Evolutionary conservation across 2,113 vertebrate species (phyloP), one percentile per base, ranked within the genome.

Genomic region (Vanacampus margaritifer): DNA sequence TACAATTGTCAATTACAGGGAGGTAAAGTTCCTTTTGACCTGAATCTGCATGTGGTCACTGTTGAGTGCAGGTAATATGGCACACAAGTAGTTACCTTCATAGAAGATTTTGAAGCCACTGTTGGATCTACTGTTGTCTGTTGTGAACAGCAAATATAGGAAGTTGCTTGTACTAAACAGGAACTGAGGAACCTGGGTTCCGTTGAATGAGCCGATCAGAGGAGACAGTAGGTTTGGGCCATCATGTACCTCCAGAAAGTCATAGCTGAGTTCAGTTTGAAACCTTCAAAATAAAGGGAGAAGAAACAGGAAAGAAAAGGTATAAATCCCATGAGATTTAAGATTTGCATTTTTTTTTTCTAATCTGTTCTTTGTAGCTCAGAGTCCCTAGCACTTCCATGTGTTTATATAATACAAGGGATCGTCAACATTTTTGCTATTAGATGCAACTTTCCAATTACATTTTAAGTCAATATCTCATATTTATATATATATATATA

Each of bases 91-190:
- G 14, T 88, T 37, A 98, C 97, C 96, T 92, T 98, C 95, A 81
- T 98, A 99, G 77, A 95, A 96, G 89, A 99, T 96, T 89, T 97
- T 98, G 90, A 99, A 99, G 68, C 97, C 97, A 69, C 95, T 98
- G 81, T 98, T 98, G 58, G 97, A 99, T 79, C 96, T 94, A 75
- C 97, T 99, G 84, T 97, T 98, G 83, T 99, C 97, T n/a, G 97
- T 98, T 72, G 95, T 96, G 88, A 99, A 99, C 6, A 98, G 94
- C 72, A 99, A 93, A 72, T 98, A 98, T 80, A 99, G 93, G 78
- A 95, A 95, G 90, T 94, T 98, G 73, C 94, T 90, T 78, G 93
- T 97, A 57, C 96, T 98, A 57, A 98, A 98, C 0, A 99, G 89
- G 81, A 99, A 99, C 59, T 98, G 96, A 58, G 97, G 97, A 35